Evolutionary conservation across 2,797 vertebrate species (phyloP).

Genomic region (Tolypeutes matacus): DNA sequence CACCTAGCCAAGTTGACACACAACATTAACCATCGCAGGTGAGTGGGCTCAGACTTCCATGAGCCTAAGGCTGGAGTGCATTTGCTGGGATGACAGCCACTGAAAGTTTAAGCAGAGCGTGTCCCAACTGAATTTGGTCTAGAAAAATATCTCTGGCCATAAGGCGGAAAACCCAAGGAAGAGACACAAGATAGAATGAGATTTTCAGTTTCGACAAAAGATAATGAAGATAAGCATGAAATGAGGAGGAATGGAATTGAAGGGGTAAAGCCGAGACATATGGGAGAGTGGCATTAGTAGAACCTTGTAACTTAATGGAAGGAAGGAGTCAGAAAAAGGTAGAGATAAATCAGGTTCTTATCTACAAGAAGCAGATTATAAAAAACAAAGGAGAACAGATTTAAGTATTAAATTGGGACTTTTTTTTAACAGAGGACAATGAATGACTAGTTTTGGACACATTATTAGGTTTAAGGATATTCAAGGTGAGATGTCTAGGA

Average conservation of each 20-base stretch:
- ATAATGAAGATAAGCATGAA: not conserved
- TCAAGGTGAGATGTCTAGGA: not conserved
- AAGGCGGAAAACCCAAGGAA: not conserved
- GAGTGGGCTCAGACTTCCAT: accelerated
- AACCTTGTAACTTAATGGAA: no score
- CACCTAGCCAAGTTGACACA: no score
- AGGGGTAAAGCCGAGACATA: accelerated
- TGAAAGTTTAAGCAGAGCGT: not conserved
- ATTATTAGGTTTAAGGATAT: not conserved
- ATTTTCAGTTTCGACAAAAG: not conserved
- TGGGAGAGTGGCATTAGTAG: accelerated
- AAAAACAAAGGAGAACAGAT: not conserved
- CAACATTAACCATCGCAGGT: no score
- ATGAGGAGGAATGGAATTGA: not conserved
- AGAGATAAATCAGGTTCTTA: no score
- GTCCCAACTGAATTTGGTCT: not conserved
- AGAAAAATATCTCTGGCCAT: not conserved
- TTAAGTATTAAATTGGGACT: not conserved
- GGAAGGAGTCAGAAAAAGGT: not conserved
- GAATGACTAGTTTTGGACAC: not conserved
- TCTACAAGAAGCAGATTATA: not conserved
- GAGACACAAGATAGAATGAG: not conserved
- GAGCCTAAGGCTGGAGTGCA: not conserved
- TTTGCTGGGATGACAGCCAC: not conserved
- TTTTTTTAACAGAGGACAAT: not conserved